Evolutionary conservation across 53 echinoderm and acorn worm species (phyloP).

Genomic region (Pentamera pediparva): DNA sequence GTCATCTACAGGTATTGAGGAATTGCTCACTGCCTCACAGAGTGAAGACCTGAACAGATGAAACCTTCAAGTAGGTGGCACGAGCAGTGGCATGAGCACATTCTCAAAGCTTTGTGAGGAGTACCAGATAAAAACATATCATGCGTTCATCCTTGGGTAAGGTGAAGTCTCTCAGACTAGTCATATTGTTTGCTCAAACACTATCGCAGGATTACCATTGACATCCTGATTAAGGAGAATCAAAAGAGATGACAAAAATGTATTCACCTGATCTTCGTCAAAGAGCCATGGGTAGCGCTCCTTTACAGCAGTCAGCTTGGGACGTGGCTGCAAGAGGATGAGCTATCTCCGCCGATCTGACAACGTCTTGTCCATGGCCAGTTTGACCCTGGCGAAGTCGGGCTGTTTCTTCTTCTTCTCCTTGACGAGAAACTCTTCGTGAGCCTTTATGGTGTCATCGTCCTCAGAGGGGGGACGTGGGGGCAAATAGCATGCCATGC

Average conservation of each 20-base stretch:
- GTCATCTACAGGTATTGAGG: no score
- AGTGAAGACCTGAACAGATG: no score
- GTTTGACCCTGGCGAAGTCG: background rate
- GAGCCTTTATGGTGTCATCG: constrained; percentile 5
- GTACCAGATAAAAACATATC: no score
- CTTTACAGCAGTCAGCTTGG: background rate
- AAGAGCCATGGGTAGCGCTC: constrained; percentile 2
- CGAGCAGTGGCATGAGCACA: no score
- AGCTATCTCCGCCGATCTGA: background rate
- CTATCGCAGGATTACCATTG: no score
- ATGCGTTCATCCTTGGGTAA: no score
- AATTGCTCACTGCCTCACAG: no score
- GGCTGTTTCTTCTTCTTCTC: background rate
- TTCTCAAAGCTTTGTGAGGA: no score
- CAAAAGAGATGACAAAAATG: background rate
- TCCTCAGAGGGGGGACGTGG: constrained; percentile 27
- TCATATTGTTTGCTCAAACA: no score
- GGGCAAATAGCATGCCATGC: constrained; percentile 26
- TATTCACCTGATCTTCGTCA: constrained; percentile 13
- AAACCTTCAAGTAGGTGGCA: no score
- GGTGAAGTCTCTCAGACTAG: no score
- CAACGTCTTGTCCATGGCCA: background rate
- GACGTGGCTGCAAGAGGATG: background rate
- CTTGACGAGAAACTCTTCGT: constrained; percentile 11
- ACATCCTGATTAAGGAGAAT: no score